These are phyloP conservation scores for Tetanocera ferruginea DNA, from an alignment of 2,888 invertebrate genomes.

Conservation along the genomic window DNA sequence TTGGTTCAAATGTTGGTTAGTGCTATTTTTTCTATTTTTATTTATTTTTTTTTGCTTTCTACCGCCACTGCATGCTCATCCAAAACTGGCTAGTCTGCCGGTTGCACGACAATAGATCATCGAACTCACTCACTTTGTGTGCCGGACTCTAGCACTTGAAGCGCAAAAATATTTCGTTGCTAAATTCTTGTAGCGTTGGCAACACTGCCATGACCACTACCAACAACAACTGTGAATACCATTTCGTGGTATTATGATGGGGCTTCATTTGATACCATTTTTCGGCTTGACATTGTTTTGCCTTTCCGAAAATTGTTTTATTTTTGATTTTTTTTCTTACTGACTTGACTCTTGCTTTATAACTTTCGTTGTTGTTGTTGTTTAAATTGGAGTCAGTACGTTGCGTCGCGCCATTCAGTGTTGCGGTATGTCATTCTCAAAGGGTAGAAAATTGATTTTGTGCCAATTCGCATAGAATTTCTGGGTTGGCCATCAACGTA, in stretches of 20 bases:
- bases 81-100: background rate
- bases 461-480: conserved; percentile 41
- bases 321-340: background rate
- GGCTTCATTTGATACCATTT: conserved; percentile 11
- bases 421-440: background rate
- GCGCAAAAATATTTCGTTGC: background rate
- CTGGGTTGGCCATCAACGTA: conserved; percentile 26
- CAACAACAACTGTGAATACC: background rate
- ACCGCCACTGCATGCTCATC: background rate
- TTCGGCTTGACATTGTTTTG: conserved; percentile 8
- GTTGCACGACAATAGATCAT: conserved; percentile 29
- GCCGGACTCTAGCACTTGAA: background rate
- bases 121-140: conserved; percentile 18
- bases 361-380: conserved; percentile 12
- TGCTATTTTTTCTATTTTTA: background rate
- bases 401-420: background rate
- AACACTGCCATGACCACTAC: too few relatives aligned
- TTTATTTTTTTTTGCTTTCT: background rate
- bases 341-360: background rate
- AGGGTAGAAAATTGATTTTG: conserved; percentile 43
- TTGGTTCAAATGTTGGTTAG: background rate
- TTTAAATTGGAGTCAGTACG: background rate
- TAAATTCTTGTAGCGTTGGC: background rate
- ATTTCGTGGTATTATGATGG: conserved; percentile 4
- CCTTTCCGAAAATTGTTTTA: background rate